Percentiles rank a stretch among this genome's conserved stretches.
phyloP scores from a whole-genome alignment of 2,888 invertebrate genomes.

The Drosophila falleni region DNA sequence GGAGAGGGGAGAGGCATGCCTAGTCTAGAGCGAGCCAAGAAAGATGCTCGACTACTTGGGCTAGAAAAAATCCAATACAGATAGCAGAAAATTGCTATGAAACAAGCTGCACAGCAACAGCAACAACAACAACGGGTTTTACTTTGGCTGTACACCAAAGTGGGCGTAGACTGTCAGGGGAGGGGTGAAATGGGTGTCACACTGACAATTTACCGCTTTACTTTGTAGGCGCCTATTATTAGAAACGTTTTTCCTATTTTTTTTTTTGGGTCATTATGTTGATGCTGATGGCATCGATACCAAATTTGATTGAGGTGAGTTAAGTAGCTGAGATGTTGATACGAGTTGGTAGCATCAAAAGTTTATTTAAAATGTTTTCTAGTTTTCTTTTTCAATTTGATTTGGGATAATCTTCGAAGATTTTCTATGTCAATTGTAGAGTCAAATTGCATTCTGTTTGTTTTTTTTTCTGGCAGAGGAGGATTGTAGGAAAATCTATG shows the following conservation, averaged over 20 bases:
- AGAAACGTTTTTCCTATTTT: constrained; percentile 39
- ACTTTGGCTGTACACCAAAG: constrained; percentile 43
- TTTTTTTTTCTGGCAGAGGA: background rate
- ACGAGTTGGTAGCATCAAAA: background rate
- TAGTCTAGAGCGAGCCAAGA: constrained; percentile 22
- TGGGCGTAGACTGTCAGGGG: constrained; percentile 47
- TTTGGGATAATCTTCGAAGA: constrained; percentile 21
- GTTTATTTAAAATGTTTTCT: background rate
- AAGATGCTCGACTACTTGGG: constrained; percentile 58
- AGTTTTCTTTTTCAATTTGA: constrained; percentile 16
- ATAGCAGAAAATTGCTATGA: constrained; percentile 62
- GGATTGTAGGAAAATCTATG: background rate
- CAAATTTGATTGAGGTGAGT: constrained; percentile 57
- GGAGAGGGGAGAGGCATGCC: background rate
- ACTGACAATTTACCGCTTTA: constrained; percentile 68
- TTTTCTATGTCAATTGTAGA: background rate
- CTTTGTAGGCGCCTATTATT: constrained; percentile 65
- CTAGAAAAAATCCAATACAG: constrained; percentile 71
- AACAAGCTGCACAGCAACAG: constrained; percentile 35
- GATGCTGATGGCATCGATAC: constrained; percentile 42
- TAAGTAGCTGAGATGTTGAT: constrained; percentile 35
- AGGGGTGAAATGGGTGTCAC: background rate
- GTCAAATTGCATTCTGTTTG: constrained; percentile 6
- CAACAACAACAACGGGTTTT: constrained; percentile 48
- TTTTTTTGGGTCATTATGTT: constrained; percentile 74